Base-by-base conservation (phyloP, 1,140 invertebrate species). In the Propsilocerus akamusi region DNA sequence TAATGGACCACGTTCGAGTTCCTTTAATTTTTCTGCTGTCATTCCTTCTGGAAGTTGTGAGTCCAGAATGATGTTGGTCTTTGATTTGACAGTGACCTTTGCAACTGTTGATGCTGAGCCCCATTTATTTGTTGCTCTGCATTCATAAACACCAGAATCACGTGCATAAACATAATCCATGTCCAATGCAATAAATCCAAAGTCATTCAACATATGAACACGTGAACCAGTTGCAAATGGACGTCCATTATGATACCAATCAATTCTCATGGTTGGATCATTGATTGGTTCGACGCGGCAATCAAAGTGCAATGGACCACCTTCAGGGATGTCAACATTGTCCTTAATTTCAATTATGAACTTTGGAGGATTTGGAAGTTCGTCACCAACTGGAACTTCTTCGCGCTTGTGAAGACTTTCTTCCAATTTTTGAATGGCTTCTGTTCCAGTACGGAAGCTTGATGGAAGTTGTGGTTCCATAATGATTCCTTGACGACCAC, bases 231-330 rank as follows among this genome's bases (percentile, higher is more conserved):
- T 91, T 0, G 80, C 83, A 58, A 95, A 83, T 25, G 88, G 86
- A 56, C 79, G 75, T 14, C 90, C 90, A 66, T 95, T 92, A 55
- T 86, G 81, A 76, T 84, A 93, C 91, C 92, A 96, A 64, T 95
- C 89, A 54, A 94, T 89, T 30, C 83, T 74, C 83, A 92, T 88
- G 1, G 80, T 78, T 7, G 86, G 72, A 68, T 94, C 89, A 49
- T 81, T 81, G 1, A 82, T 78, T 6, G 89, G 89, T 61, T 92
- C 87, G 0, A 94, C 84, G 32, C 86, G 74, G 59, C 87, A 91
- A 57, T 95, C 90, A 56, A 95, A 94, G 65, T 95, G 89, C 58
- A 85, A 83, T 3, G 87, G 75, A 52, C 82, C 82, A 30, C 86
- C 83, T 75, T 96, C 92, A 51, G 79, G 75, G 1, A 91, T 75